phyloP scores from a whole-genome alignment of 2,888 invertebrate species.

The Colostygia pectinataria region DNA sequence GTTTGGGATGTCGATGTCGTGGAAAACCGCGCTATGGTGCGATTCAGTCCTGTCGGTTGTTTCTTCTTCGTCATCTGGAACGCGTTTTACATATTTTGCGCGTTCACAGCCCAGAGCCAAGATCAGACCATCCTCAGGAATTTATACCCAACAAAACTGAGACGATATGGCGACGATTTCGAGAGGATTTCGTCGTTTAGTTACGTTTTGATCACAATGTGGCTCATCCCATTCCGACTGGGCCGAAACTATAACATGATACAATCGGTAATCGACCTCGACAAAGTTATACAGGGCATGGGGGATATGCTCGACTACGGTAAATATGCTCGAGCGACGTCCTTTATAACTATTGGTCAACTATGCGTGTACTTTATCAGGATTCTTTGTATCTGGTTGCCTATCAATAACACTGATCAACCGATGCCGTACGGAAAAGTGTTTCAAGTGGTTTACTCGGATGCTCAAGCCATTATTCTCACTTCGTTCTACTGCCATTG shows the following conservation, averaged over 20 bases:
- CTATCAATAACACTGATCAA: slow-evolving; percentile 40
- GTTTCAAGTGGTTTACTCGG: slow-evolving; percentile 52
- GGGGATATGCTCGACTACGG: slow-evolving; percentile 50
- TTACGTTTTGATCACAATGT: slow-evolving; percentile 49
- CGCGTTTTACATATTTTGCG: slow-evolving; percentile 48
- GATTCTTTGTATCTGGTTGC: slow-evolving; percentile 47
- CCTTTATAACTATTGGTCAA: slow-evolving; percentile 41
- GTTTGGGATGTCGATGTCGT: slow-evolving; percentile 35
- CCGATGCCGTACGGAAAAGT: slow-evolving; percentile 52
- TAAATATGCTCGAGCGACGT: slow-evolving; percentile 38
- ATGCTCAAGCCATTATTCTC: slow-evolving; percentile 47
- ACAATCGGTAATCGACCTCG: slow-evolving; percentile 50
- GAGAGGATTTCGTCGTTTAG: slow-evolving; percentile 48
- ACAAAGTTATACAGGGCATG: slow-evolving; percentile 45
- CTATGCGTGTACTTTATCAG: slow-evolving; percentile 41
- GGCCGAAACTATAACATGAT: slow-evolving; percentile 40
- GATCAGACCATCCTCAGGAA: slow-evolving; percentile 57
- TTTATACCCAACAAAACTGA: slow-evolving; percentile 59
- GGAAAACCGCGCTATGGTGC: slow-evolving; percentile 31
- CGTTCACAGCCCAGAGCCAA: slow-evolving; percentile 44
- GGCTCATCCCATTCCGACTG: slow-evolving; percentile 52
- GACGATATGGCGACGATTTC: slow-evolving; percentile 60
- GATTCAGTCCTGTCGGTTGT: slow-evolving; percentile 47
- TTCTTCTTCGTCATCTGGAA: slow-evolving; percentile 44
- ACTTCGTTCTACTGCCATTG: slow-evolving; percentile 50